Base-by-base conservation (phyloP, 2,888 invertebrate species). In the Teleiodes luculella region DNA sequence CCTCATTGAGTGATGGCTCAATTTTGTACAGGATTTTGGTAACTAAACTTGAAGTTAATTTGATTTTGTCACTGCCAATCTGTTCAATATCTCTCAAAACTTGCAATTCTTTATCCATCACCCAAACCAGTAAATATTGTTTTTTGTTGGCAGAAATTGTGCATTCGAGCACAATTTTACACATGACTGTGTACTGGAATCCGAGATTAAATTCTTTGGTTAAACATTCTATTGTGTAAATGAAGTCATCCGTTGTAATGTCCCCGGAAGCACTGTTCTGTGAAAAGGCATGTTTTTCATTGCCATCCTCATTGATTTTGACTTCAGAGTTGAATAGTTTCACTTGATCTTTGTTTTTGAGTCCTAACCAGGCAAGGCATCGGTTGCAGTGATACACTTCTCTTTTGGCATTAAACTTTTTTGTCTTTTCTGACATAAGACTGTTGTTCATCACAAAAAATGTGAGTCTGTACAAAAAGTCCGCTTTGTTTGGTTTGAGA, bases 311-410 rank as follows among this genome's bases (percentile, higher is more conserved):
- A 14, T 72, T 61, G 57, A 92, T 83, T 64, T 79, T 80, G 0
- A 92, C 79, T 57, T 92, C 92, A 0, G 92, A 91, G 62, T 92
- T 91, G 80, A 91, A 93, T 33, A 93, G 68, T 76, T 91, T 91
- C 0, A 90, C 77, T 4, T 83, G 74, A 49, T 82, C 76, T 50
- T 86, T 87, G 46, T 76, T 72, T 65, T 86, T 85, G 0, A 88
- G 59, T 0, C 93, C 93, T 3, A 93, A 70, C 92, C 92, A 92
- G 11, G 89, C 86, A 6, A 91, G 69, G 63, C 93, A 93, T 56
- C 90, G 72, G 55, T 89, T 88, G 68, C 93, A 93, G 60, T 91
- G 89, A 48, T 90, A 79, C 0, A 91, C 72, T n/a, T 80, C 76
- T 49, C 86, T 65, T 57, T 87, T 83, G 3, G 69, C 63, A 64